A percentile compares a stretch with the other conserved stretches of the same genome.
Conservation (phyloP, 2,797 vertebrate genomes). For the Amphiprion clarkii region DNA sequence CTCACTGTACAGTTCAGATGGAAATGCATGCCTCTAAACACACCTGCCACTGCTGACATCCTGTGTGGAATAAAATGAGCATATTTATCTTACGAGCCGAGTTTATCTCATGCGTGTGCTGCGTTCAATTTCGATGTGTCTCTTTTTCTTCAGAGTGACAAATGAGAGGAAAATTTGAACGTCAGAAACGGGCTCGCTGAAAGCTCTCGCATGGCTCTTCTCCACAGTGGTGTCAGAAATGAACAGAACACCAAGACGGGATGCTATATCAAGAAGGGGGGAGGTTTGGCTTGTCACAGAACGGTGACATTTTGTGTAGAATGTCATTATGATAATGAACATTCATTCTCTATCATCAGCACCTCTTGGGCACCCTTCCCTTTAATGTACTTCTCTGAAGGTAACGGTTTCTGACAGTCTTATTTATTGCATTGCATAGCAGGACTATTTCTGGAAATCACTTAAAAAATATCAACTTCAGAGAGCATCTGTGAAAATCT, state of each 20-base stretch:
- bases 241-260: constrained; percentile 26
- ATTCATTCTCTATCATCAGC: constrained; percentile 51
- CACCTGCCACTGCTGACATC: constrained; percentile 47
- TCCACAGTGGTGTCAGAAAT: constrained; percentile 38
- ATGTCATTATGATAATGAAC: constrained; percentile 76
- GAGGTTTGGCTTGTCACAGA: constrained; percentile 66
- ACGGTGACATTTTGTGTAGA: constrained; percentile 62
- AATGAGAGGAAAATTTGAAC: constrained; percentile 64
- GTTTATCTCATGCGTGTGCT: constrained; percentile 49
- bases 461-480: constrained; percentile 53
- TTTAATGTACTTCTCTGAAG: constrained; percentile 74
- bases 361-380: constrained; percentile 57
- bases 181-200: constrained; percentile 34
- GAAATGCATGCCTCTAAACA: constrained; percentile 48
- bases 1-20: constrained; percentile 31
- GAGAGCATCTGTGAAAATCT: constrained; percentile 61
- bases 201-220: constrained; percentile 37
- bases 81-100: constrained; percentile 60
- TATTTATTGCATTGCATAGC: constrained; percentile 74
- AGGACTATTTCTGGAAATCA: constrained; percentile 78
- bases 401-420: constrained; percentile 69
- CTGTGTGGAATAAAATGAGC: constrained; percentile 50
- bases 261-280: constrained; percentile 43
- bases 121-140: constrained; percentile 50
- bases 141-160: constrained; percentile 50